A percentile compares a stretch with the other conserved stretches of the same genome.
Conservation (phyloP, 2,113 vertebrate species). For the Petrocephalus zakoni region DNA sequence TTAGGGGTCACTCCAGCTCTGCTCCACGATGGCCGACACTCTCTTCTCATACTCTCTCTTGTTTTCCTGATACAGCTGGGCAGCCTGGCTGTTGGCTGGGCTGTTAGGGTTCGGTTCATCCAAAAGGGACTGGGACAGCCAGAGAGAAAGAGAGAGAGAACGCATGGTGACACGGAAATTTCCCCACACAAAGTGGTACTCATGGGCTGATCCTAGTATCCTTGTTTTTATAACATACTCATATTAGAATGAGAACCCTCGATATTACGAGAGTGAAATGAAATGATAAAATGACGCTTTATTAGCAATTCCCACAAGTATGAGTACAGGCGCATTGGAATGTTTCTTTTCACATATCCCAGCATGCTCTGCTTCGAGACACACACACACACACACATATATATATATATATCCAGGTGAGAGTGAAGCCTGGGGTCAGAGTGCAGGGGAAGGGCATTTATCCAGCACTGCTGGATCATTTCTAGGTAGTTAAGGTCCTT, state of each 20-base stretch:
- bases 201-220: neutral
- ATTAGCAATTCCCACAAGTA: neutral
- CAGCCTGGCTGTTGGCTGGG: conserved; percentile 96
- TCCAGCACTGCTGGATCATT: neutral
- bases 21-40: conserved; percentile 96
- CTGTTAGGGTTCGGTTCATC: conserved; percentile 98
- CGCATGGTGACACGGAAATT: neutral
- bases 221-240: neutral
- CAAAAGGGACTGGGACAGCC: conserved; percentile 75
- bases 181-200: neutral
- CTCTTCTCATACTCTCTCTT: conserved; percentile 97
- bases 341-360: neutral
- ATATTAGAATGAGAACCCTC: neutral
- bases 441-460: neutral
- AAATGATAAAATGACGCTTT: neutral
- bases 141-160: neutral
- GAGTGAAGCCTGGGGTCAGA: neutral
- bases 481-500: neutral
- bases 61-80: conserved; percentile 98
- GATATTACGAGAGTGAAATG: neutral
- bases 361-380: neutral
- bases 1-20: conserved; percentile 98
- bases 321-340: too few species aligned
- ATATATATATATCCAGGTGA: neutral
- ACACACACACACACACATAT: neutral